Evolutionary conservation across 2,113 vertebrate genomes (phyloP), one percentile per base, ranked within the genome.

Genomic region (Fulica atra): DNA sequence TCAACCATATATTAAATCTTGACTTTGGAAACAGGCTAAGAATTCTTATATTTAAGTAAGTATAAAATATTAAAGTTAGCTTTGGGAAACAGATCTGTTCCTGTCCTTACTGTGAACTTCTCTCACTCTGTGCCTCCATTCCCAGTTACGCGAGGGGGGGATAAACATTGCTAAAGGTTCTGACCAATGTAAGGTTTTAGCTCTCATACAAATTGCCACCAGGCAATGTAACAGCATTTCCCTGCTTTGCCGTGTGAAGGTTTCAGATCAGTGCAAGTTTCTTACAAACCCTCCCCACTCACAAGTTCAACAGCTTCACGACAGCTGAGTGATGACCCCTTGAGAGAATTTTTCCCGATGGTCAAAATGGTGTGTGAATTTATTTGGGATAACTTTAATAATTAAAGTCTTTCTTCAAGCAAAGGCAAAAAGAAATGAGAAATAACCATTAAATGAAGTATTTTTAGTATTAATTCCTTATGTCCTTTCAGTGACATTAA

Each of bases 391-490:
- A 70, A 64, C 36, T 70, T 79, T 80, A 91, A 81, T 70, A 21
- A 83, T 69, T 54, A 42, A 86, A 81, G 15, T 40, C 21, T 82
- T 81, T 38, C 54, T 66, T 91, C 40, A 61, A 69, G 31, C 26
- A 28, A 86, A 57, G 46, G 73, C 60, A 61, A 53, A 81, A 95
- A 89, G n/a, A 90, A 91, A 88, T 82, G 70, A 86, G 16, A 83
- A 77, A 35, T 48, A 86, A 56, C 7, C 78, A 51, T 10, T 46
- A 24, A 72, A 85, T 66, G 5, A 69, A 38, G 7, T 60, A 29
- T 7, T 84, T 83, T 72, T 81, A 69, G 19, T 44, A 44, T 46
- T 81, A 72, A 56, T 83, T 72, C 64, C 77, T 84, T 15, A 70
- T 42, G 24, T 23, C 24, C 18, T 28, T 70, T 81, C 36, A 38